Percentiles rank a stretch among this genome's conserved stretches.
phyloP scores from a whole-genome alignment of 2,888 invertebrate species.

The Eueremaeus valkanovi region DNA sequence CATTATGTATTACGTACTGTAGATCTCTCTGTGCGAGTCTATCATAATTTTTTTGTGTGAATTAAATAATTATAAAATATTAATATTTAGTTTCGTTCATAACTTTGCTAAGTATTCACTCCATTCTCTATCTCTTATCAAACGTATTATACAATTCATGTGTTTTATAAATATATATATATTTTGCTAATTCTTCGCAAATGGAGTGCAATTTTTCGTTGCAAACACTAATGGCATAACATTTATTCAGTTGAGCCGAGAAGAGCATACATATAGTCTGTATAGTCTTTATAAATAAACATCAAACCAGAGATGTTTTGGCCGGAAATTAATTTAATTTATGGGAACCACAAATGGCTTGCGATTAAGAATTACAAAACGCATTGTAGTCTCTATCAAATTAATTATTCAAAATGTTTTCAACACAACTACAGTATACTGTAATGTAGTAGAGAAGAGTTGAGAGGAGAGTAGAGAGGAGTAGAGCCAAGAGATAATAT shows the following conservation, averaged over 20 bases:
- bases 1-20: too few species aligned
- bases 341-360: slow-evolving; percentile 5
- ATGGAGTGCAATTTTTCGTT: neutral
- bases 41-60: too few species aligned
- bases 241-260: neutral
- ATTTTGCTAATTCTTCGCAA: neutral
- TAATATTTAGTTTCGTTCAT: too few species aligned
- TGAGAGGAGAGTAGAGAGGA: neutral
- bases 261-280: neutral
- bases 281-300: slow-evolving; percentile 16
- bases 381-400: neutral
- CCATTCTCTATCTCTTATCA: too few species aligned
- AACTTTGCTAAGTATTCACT: too few species aligned
- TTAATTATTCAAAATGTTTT: slow-evolving; percentile 27
- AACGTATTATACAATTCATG: too few species aligned
- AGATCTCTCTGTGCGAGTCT: too few species aligned
- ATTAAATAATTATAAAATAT: too few species aligned
- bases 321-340: slow-evolving; percentile 28
- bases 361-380: slow-evolving; percentile 18
- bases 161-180: too few species aligned
- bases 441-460: neutral
- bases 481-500: neutral
- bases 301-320: neutral
- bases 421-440: neutral
- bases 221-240: neutral